Base-by-base conservation (phyloP, 2,888 invertebrate species). In the Aleiodes alternator region DNA sequence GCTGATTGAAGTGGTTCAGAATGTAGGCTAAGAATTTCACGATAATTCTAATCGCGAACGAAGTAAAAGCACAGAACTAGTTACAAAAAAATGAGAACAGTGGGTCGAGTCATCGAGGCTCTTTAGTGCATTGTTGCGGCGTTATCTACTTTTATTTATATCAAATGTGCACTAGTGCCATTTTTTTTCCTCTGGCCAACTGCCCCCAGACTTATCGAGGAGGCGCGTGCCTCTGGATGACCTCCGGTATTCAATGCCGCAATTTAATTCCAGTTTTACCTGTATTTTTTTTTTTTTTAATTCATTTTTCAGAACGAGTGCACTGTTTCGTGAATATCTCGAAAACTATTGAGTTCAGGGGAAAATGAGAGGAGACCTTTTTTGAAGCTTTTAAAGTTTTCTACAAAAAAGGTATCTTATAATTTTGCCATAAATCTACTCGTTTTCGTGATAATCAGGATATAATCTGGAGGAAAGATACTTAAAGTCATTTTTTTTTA, bases 41-140 rank as follows among this genome's bases (percentile, higher is more conserved):
- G 16, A 14, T 53, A n/a, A 50, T 43, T 43, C 9, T 43, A 43
- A 43, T 43, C 43, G 43, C 11, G 34, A 59, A 5, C 61, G 16
- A 34, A 59, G 61, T 38, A 14, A 23, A 57, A 12, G 57, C 57
- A 29, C 5, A 29, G 31, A 57, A 57, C 23, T 31, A 12, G 23
- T 29, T 29, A 12, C 3, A 57, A 57, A 57, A 57, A 57, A 79
- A 79, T 75, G 79, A 75, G 79, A 73, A 66, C 75, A 79, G 78
- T 79, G 75, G 78, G 79, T 79, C 79, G 78, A 74, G 76, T 73
- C 77, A 61, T 34, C 38, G 61, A 61, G 34, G 61, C 48, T 16
- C 34, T 64, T 64, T 75, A 72, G 70, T 73, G 74, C 79, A 76
- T 79, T 79, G 79, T 78, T 76, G 72, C 72, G 43, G 64, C 69